Conservation (phyloP, 2,113 vertebrate species). For the Tylochromis polylepis region DNA sequence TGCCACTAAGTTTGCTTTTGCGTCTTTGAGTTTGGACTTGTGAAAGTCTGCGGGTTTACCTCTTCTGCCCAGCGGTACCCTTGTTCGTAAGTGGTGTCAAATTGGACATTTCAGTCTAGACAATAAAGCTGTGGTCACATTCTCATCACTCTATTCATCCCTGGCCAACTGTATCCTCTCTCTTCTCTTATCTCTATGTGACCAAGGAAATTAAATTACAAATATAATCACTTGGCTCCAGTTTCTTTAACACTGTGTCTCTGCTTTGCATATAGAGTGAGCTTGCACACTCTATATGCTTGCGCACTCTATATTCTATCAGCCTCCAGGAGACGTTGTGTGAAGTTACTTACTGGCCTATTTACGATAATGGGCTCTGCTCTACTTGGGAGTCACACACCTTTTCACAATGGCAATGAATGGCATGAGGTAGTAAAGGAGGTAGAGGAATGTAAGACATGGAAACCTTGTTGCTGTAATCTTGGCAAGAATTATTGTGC, state of each 20-base stretch:
- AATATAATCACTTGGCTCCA: conserved; percentile 72
- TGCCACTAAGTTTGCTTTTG: neutral
- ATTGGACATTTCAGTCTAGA: conserved; percentile 54
- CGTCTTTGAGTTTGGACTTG: neutral
- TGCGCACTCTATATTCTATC: neutral
- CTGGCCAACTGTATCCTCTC: conserved; percentile 49
- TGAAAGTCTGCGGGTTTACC: neutral
- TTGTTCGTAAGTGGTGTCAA: conserved; percentile 36
- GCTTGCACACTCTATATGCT: conserved; percentile 12
- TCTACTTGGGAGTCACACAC: conserved; percentile 54
- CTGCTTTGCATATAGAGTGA: conserved; percentile 77
- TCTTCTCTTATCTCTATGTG: conserved; percentile 67
- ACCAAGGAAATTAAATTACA: conserved; percentile 80
- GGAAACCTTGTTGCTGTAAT: neutral
- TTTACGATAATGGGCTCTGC: conserved; percentile 65
- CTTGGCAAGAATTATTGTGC: neutral
- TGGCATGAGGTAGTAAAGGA: conserved; percentile 21
- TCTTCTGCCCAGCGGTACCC: neutral
- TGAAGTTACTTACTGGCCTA: conserved; percentile 68
- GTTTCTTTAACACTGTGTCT: conserved; percentile 61
- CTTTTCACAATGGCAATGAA: conserved; percentile 47
- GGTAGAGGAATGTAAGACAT: neutral
- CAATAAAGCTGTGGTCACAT: conserved; percentile 62
- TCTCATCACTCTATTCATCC: conserved; percentile 56
- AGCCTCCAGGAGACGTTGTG: conserved; percentile 49